Conservation (phyloP, 2,113 vertebrate genomes). For the Numida meleagris region DNA sequence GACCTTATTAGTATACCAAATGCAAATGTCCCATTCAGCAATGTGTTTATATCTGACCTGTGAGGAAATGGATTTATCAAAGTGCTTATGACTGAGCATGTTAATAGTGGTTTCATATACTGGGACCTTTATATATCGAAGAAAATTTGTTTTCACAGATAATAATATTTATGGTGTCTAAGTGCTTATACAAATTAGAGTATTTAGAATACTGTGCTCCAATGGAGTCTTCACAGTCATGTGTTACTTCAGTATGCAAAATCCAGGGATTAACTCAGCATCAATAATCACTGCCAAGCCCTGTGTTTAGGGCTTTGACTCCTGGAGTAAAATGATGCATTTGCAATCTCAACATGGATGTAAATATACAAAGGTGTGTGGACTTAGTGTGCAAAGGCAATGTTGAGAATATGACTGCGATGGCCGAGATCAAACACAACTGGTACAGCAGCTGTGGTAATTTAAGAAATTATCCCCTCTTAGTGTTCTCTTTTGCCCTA, state of each 20-base stretch:
- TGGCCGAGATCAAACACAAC: neutral
- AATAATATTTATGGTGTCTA: neutral
- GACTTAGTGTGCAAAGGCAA: neutral
- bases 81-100: neutral
- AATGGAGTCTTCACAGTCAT: neutral
- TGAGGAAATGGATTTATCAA: neutral
- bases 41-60: neutral
- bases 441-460: neutral
- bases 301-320: fast-evolving
- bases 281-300: neutral
- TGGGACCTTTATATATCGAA: neutral
- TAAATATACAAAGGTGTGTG: neutral
- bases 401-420: neutral
- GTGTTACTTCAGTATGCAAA: neutral
- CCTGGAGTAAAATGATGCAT: neutral
- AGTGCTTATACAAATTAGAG: neutral
- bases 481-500: neutral
- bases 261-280: neutral
- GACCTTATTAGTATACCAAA: neutral
- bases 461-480: neutral
- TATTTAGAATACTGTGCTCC: neutral
- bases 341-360: fast-evolving
- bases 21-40: neutral
- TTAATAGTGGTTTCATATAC: neutral
- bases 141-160: neutral